Percentiles rank a stretch among this genome's conserved stretches.
These are phyloP conservation scores for Drosophila malerkotliana DNA, from an alignment of 1,140 invertebrate genomes.

Conservation along the genomic window DNA sequence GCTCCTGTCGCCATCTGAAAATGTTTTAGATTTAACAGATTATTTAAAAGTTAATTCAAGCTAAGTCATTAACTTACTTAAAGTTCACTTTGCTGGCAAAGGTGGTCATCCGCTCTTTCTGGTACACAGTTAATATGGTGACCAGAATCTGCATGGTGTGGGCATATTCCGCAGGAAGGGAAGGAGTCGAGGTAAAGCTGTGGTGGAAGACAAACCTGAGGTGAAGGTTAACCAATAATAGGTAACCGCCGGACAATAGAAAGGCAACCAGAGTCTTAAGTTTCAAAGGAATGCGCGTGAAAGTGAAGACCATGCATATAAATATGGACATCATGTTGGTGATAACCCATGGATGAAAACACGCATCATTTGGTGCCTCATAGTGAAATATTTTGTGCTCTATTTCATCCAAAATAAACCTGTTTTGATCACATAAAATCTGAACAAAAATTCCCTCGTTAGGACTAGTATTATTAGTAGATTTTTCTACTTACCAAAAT, in stretches of 20 bases:
- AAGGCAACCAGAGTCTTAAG: slow-evolving; percentile 90
- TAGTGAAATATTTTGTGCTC: slow-evolving; percentile 55
- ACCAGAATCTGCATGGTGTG: slow-evolving; percentile 89
- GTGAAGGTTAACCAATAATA: slow-evolving; percentile 87
- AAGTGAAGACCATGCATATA: slow-evolving; percentile 91
- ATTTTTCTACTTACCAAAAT: slow-evolving; percentile 85
- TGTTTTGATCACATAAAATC: not conserved
- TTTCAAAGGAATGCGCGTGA: slow-evolving; percentile 92
- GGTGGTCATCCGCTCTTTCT: slow-evolving; percentile 94
- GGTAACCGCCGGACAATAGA: slow-evolving; percentile 87
- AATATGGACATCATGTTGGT: slow-evolving; percentile 91
- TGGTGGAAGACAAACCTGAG: slow-evolving; percentile 85
- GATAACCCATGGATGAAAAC: slow-evolving; percentile 89
- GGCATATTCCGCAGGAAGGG: slow-evolving; percentile 87
- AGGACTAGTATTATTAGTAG: not conserved
- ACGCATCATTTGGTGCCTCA: slow-evolving; percentile 40
- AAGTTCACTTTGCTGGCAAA: slow-evolving; percentile 93
- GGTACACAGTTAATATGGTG: slow-evolving; percentile 88
- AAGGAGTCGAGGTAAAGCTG: slow-evolving; percentile 87
- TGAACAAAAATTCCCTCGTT: too few relatives aligned
- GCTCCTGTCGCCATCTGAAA: slow-evolving; percentile 90
- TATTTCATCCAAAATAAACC: slow-evolving; percentile 6
- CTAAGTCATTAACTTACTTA: slow-evolving; percentile 47
- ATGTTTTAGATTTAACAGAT: not conserved
- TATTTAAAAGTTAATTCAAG: not conserved